These are phyloP conservation scores for Callyntrura sp. DNA, from an alignment of 2,888 invertebrate species.

Conservation along the genomic window DNA sequence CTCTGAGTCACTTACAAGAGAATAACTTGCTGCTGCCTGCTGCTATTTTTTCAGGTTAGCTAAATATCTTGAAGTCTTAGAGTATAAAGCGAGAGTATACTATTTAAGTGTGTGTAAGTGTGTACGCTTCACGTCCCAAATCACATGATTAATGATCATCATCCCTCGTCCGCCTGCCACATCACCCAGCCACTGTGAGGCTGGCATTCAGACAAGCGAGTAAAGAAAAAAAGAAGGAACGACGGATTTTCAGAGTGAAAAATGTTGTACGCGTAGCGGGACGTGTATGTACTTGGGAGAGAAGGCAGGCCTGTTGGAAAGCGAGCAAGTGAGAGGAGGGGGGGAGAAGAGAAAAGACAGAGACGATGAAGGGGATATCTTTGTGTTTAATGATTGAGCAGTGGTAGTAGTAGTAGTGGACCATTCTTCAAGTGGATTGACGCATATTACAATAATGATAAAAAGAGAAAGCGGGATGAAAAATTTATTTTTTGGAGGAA, in stretches of 20 bases:
- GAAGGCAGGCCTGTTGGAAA: background rate
- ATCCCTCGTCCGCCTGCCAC: conserved; percentile 38
- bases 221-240: background rate
- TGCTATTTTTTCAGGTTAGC: background rate
- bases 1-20: background rate
- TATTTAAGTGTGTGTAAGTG: background rate
- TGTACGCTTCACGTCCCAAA: conserved; percentile 72
- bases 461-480: background rate
- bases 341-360: too few relatives aligned
- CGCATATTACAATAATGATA: background rate
- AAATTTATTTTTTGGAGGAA: background rate
- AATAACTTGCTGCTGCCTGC: background rate
- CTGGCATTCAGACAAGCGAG: conserved; percentile 3
- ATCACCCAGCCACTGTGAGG: conserved; percentile 40
- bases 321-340: too few relatives aligned
- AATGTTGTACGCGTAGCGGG: background rate
- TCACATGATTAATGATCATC: conserved; percentile 73
- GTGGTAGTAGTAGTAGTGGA: background rate
- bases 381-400: background rate
- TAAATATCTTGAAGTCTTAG: too few relatives aligned
- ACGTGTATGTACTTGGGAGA: background rate
- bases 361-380: background rate
- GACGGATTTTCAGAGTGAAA: background rate
- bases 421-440: conserved; percentile 12
- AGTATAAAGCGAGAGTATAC: background rate